Base-by-base conservation (phyloP, 2,113 vertebrate genomes). In the Gadus macrocephalus region DNA sequence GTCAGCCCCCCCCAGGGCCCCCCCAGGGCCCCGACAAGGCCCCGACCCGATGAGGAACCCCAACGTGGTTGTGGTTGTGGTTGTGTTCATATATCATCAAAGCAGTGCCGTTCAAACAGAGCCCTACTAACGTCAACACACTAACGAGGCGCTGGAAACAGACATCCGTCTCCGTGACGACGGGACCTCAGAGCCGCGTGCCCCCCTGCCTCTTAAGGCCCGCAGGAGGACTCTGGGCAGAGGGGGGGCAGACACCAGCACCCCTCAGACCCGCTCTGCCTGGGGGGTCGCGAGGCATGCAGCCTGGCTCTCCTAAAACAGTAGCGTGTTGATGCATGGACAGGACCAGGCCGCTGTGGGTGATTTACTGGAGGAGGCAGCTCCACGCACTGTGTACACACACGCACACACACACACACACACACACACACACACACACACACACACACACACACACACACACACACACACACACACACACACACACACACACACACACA, bases 131-230 rank as follows among this genome's bases (percentile, higher is more conserved):
- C 60, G 9, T 25, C n/a, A 5, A 22, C 60, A 7, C 60, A 14
- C 60, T 20, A 20, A 62, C 60, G 55, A 58, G 16, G 2, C 42
- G 42, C 4, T 35, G 31, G 6, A 83, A 0, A 15, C 19, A 22
- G 55, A 61, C 62, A 64, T 64, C n/a, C 61, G 70, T 69, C 65
- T 64, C 35, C n/a, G 55, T 38, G 49, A 19, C 27, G 70, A 27
- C 68, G 77, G 72, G 67, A 61, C 71, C 31, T 58, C 35, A 4
- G 42, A 3, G 66, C 68, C 61, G 49, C 69, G 66, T 81, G 73
- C 78, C 88, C 83, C 79, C 77, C 82, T 81, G 83, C 89, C 91
- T 90, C 87, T 90, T 92, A 91, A 89, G 91, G 90, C 88, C 66
- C 58, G 88, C 64, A 27, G 7, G 68, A 66, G 69, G 78, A 67